phyloP scores from a whole-genome alignment of 2,888 invertebrate species.

The Rotaria socialis region DNA sequence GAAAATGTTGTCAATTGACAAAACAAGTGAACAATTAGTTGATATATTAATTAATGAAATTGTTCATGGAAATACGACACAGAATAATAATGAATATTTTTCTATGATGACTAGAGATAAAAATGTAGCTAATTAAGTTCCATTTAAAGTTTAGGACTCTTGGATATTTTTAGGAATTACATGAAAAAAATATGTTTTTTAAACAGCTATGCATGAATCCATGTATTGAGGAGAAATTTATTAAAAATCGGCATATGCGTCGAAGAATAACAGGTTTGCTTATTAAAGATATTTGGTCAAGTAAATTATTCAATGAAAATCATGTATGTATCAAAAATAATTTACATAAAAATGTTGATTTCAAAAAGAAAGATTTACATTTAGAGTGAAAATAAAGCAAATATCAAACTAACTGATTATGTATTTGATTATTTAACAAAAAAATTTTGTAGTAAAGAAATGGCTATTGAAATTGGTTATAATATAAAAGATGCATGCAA shows the following conservation, averaged over 20 bases:
- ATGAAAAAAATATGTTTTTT: not conserved
- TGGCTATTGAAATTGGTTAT: not conserved
- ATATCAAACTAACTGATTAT: not conserved
- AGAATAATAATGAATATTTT: not conserved
- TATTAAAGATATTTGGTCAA: slow-evolving; percentile 22
- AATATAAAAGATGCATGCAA: slow-evolving; percentile 1
- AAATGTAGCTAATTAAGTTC: not conserved
- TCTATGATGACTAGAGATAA: not conserved
- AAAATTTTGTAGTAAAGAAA: not conserved
- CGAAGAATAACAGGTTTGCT: slow-evolving; percentile 14
- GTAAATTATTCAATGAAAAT: not conserved
- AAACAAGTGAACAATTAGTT: slow-evolving; percentile 36
- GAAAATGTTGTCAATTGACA: not conserved
- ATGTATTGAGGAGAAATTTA: not conserved
- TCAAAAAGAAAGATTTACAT: not conserved
- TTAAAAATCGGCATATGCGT: slow-evolving; percentile 3
- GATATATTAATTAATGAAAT: slow-evolving; percentile 8
- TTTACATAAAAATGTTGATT: not conserved
- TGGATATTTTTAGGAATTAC: not conserved
- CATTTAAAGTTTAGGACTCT: not conserved
- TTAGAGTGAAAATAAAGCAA: not conserved
- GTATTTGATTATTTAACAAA: not conserved
- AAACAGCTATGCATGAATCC: not conserved
- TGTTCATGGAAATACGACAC: not conserved
- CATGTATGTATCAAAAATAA: not conserved